Percentiles rank a stretch among this genome's conserved stretches.
phyloP scores from a whole-genome alignment of 2,113 vertebrate species.

The Oophaga pumilio region DNA sequence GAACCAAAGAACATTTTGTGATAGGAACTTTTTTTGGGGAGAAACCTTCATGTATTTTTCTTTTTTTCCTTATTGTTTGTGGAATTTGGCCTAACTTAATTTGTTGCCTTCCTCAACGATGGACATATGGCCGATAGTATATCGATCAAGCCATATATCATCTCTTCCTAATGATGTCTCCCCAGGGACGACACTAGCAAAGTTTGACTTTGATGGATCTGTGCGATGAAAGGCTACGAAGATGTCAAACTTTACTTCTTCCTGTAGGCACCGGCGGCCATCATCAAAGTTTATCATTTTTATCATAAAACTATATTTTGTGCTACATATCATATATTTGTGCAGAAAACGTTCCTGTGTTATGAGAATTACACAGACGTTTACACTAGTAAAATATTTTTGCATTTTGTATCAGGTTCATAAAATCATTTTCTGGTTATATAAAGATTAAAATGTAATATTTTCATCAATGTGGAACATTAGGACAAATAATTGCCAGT shows the following conservation, averaged over 20 bases:
- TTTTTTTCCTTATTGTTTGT: neutral
- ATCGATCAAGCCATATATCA: slow-evolving; percentile 35
- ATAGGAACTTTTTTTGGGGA: neutral
- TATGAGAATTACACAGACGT: neutral
- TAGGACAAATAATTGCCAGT: neutral
- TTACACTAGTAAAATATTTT: neutral
- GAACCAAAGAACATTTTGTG: too few relatives aligned
- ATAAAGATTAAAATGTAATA: neutral
- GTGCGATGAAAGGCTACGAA: neutral
- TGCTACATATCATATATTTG: neutral
- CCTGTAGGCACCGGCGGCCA: neutral
- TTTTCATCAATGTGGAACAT: neutral
- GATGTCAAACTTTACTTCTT: slow-evolving; percentile 7
- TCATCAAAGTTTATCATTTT: neutral
- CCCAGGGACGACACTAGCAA: neutral
- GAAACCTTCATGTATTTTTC: neutral
- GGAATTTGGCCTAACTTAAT: neutral
- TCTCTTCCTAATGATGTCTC: slow-evolving; percentile 20
- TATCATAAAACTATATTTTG: neutral
- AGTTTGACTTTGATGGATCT: slow-evolving; percentile 42
- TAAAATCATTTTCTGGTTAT: neutral
- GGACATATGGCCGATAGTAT: slow-evolving; percentile 15
- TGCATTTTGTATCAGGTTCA: neutral
- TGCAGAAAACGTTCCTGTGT: neutral
- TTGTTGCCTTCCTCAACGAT: neutral